Conservation (phyloP, 2,888 invertebrate genomes). For the Osedax fenrisi region DNA sequence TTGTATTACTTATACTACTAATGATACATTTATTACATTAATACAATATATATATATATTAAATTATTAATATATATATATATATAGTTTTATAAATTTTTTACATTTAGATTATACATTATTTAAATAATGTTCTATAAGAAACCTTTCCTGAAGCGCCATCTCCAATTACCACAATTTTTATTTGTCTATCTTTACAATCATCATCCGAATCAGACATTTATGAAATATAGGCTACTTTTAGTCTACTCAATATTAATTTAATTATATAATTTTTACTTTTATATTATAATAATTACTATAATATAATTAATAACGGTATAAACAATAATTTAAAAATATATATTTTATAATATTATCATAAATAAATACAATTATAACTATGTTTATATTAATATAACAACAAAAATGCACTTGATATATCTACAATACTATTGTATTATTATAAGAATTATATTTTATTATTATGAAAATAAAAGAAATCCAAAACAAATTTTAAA, state of each 20-base stretch:
- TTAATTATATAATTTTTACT: not conserved
- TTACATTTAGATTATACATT: too few species aligned
- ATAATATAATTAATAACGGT: too few species aligned
- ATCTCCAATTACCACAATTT: slow-evolving; percentile 69
- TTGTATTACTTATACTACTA: too few species aligned
- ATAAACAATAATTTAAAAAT: too few species aligned
- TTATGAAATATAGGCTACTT: too few species aligned
- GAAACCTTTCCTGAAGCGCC: slow-evolving; percentile 68
- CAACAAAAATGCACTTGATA: not conserved
- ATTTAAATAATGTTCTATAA: too few species aligned
- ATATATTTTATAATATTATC: not conserved
- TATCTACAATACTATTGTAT: too few species aligned
- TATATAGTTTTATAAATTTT: not conserved
- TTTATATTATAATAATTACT: too few species aligned
- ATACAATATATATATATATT: not conserved
- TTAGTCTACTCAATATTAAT: not conserved
- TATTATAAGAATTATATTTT: too few species aligned
- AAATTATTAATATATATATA: not conserved
- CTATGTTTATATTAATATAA: not conserved
- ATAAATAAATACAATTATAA: not conserved
- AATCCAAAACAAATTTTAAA: too few species aligned
- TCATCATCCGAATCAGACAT: slow-evolving; percentile 51
- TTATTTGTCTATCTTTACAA: slow-evolving; percentile 55
- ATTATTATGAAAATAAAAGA: too few species aligned
- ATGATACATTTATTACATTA: too few species aligned